phyloP scores from a whole-genome alignment of 2,113 vertebrate genomes.

The Aspidoscelis tigris region DNA sequence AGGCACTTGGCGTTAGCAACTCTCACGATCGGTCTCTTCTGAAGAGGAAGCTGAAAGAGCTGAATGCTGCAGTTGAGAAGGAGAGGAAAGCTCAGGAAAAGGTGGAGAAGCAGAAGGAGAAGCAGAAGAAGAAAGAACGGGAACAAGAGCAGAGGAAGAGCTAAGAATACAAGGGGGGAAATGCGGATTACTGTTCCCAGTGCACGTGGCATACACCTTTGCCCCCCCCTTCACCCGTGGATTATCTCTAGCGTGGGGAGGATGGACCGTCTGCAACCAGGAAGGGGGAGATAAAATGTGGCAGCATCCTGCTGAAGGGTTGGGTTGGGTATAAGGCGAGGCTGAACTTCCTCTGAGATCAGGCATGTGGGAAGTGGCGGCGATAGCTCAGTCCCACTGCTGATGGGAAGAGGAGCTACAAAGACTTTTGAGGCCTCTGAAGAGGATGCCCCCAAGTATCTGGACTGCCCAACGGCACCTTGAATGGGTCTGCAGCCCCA shows the following conservation, averaged over 20 bases:
- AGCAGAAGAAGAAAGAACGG: conserved; percentile 79
- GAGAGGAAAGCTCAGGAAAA: conserved; percentile 88
- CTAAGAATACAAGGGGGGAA: not conserved
- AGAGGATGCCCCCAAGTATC: not conserved
- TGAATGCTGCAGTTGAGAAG: conserved; percentile 80
- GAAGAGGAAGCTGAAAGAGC: conserved; percentile 86
- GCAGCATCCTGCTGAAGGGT: not conserved
- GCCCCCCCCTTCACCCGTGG: not conserved
- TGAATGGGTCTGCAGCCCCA: not conserved
- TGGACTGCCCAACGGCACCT: not conserved
- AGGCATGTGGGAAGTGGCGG: not conserved
- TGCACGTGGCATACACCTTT: not conserved
- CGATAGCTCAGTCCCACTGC: not conserved
- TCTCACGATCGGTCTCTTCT: conserved; percentile 83
- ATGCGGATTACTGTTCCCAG: not conserved
- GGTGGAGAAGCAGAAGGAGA: conserved; percentile 84
- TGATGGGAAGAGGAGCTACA: not conserved
- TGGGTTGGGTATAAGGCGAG: not conserved
- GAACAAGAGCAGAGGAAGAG: conserved; percentile 77
- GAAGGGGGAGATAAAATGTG: not conserved
- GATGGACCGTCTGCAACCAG: not conserved
- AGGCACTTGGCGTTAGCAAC: conserved; percentile 86
- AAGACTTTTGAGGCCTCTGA: not conserved
- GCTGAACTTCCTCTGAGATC: not conserved
- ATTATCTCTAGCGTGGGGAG: not conserved